These are phyloP conservation scores for Diachasma alloeum DNA, from an alignment of 1,140 invertebrate species.

Conservation along the genomic window DNA sequence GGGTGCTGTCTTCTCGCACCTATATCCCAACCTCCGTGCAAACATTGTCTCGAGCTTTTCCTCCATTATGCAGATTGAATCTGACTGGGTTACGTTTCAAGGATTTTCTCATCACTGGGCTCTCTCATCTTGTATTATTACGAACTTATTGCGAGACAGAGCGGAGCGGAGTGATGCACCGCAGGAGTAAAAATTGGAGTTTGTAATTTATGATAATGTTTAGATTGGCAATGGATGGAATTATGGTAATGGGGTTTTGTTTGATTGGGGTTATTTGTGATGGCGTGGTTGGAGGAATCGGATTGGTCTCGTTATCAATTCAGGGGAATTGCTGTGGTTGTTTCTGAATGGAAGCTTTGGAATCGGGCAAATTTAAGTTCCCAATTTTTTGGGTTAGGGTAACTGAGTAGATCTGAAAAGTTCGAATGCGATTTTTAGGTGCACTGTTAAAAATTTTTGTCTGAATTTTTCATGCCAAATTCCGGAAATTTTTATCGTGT, in stretches of 20 bases:
- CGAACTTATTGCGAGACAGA: not conserved
- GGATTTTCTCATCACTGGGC: constrained; percentile 32
- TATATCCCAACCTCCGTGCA: constrained; percentile 41
- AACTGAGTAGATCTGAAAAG: no score
- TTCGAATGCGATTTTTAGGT: no score
- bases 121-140: constrained; percentile 3
- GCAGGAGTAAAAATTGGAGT: not conserved
- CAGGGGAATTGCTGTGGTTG: not conserved
- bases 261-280: not conserved
- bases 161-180: not conserved
- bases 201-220: not conserved
- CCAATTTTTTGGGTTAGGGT: no score
- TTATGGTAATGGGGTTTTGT: not conserved
- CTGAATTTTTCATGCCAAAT: no score
- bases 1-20: not conserved
- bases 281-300: constrained; percentile 28
- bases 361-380: no score
- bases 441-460: no score
- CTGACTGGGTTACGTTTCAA: constrained; percentile 51
- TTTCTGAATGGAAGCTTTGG: no score
- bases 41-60: constrained; percentile 61
- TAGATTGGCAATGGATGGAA: not conserved
- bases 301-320: constrained; percentile 51
- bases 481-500: no score
- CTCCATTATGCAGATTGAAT: constrained; percentile 65